phyloP scores from a whole-genome alignment of 2,888 invertebrate species.

The Spisula solida region DNA sequence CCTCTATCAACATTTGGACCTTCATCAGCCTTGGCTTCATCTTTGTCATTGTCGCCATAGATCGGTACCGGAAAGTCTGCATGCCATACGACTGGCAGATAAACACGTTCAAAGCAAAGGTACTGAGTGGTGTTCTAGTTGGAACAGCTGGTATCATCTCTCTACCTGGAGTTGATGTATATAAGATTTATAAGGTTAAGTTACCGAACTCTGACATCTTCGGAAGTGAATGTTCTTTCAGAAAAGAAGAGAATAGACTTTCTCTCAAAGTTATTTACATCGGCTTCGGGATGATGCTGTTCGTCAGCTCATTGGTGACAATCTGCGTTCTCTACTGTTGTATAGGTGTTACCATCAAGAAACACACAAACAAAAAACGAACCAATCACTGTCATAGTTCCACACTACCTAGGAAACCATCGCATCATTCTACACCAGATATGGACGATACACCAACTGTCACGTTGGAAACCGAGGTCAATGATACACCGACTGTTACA shows the following conservation, averaged over 20 bases:
- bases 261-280: slow-evolving; percentile 43
- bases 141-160: slow-evolving; percentile 44
- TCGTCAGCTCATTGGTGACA: slow-evolving; percentile 40
- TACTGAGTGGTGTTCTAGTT: slow-evolving; percentile 57
- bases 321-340: slow-evolving; percentile 65
- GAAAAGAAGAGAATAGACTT: slow-evolving; percentile 8
- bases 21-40: slow-evolving; percentile 59
- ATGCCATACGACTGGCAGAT: slow-evolving; percentile 75
- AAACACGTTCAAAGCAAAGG: slow-evolving; percentile 66
- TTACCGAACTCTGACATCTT: slow-evolving; percentile 33
- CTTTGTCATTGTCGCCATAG: slow-evolving; percentile 69
- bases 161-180: slow-evolving; percentile 58
- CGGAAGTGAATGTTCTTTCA: slow-evolving; percentile 60
- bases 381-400: too few relatives aligned
- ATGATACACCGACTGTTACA: too few relatives aligned
- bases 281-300: slow-evolving; percentile 57
- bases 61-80: slow-evolving; percentile 78
- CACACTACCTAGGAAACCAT: not conserved
- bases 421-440: not conserved
- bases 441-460: not conserved
- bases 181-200: slow-evolving; percentile 45
- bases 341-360: slow-evolving; percentile 57
- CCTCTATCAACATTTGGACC: slow-evolving; percentile 62
- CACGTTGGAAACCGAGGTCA: too few relatives aligned
- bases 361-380: slow-evolving; percentile 67